Percentiles rank a stretch among this genome's conserved stretches.
Evolutionary conservation across 2,797 vertebrate species (phyloP).

Genomic region (Sebastes variabilis): DNA sequence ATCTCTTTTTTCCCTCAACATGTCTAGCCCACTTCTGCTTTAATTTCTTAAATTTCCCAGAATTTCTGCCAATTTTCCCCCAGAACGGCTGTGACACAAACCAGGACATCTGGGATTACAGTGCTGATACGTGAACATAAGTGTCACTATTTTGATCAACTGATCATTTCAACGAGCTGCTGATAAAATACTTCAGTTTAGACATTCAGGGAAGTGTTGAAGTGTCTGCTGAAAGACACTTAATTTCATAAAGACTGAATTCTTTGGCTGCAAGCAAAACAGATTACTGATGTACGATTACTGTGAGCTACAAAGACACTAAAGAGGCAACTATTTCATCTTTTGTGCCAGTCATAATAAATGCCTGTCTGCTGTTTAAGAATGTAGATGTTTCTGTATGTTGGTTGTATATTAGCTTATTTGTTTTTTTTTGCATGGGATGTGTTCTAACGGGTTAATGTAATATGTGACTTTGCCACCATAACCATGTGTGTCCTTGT

Average conservation of each 20-base stretch:
- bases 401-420: no score
- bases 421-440: no score
- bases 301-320: constrained; percentile 1
- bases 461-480: neutral
- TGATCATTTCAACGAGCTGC: constrained; percentile 5
- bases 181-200: constrained; percentile 21
- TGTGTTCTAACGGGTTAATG: neutral
- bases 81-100: neutral
- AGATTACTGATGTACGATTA: constrained; percentile 2
- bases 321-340: neutral
- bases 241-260: neutral
- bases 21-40: neutral
- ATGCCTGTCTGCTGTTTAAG: no score
- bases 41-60: neutral
- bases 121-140: constrained; percentile 5
- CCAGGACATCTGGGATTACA: constrained; percentile 12
- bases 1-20: neutral
- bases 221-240: neutral
- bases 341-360: neutral
- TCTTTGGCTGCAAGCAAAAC: neutral
- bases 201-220: constrained; percentile 14
- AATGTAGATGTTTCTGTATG: no score
- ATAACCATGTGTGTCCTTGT: neutral
- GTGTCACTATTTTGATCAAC: constrained; percentile 22
- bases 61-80: neutral